Evolutionary conservation across 1,140 invertebrate genomes (phyloP), one percentile per base, ranked within the genome.

Genomic region (Diorhabda carinulata): DNA sequence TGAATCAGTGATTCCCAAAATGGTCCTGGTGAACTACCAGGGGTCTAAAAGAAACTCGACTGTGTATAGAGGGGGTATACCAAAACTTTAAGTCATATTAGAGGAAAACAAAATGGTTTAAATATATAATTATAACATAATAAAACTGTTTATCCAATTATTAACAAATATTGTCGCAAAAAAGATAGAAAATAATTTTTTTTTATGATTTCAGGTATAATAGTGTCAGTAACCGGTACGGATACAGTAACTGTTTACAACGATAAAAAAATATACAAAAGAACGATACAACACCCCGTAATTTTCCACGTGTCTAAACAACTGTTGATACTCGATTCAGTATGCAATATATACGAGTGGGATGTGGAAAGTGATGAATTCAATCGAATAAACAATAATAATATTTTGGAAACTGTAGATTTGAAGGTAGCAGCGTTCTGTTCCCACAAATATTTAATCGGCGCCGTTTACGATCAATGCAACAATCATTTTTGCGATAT

Each of bases 291-390:
- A 3, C 59, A 52, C 5, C 66, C 60, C 8, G 8, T 10, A 7
- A 45, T 67, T 4, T 67, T 61, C 9, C 43, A 59, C 42, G 10
- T 57, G 2, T 43, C 9, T 2, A 6, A 58, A 2, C 25, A 61
- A 4, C 25, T 68, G 44, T 25, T 68, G 9, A 41, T 68, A 5
- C 10, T 68, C 7, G 61, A 68, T 68, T n/a, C 10, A 42, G 8
- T 4, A 5, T 68, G 66, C 40, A 25, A 43, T 7, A 43, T 68
- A 3, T 63, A 68, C 25, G 8, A 40, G 9, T 68, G 66, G 66
- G 7, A 52, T 25, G 4, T 61, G 43, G 45, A 68, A 4, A 61
- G 8, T 40, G 56, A 10, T n/a, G 2, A 25, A n/a, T 68, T 61
- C 6, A 45, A 6, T 5, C n/a, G 43, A 6, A 47, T 61, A 7